Conservation (phyloP, 2,888 invertebrate species). For the Macroteleia sp. region DNA sequence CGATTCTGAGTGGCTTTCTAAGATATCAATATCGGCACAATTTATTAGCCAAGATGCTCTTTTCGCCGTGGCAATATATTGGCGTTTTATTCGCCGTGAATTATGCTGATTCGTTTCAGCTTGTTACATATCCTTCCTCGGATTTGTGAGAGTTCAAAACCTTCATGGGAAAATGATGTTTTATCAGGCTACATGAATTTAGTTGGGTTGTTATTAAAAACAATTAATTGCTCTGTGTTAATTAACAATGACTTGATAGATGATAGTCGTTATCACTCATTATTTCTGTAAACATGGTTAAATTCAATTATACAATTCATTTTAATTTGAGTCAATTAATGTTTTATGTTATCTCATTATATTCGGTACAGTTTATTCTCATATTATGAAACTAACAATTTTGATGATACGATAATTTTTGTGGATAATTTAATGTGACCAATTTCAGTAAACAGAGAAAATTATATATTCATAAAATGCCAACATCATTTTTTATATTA, state of each 20-base stretch:
- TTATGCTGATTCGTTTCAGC: constrained; percentile 62
- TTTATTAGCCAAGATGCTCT: constrained; percentile 59
- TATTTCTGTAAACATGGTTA: constrained; percentile 14
- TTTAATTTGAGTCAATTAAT: neutral
- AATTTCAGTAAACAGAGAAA: no score
- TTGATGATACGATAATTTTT: no score
- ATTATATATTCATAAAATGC: no score
- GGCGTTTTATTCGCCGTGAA: constrained; percentile 56
- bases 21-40: constrained; percentile 65
- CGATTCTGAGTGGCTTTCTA: constrained; percentile 50
- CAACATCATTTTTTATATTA: no score
- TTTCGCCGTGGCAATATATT: constrained; percentile 52
- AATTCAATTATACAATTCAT: constrained; percentile 11
- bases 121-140: constrained; percentile 48
- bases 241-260: constrained; percentile 22
- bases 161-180: constrained; percentile 36
- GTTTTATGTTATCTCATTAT: neutral
- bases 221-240: constrained; percentile 35
- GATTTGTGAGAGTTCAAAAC: constrained; percentile 27
- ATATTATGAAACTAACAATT: no score
- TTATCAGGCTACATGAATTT: constrained; percentile 3
- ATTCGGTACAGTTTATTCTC: no score
- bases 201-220: constrained; percentile 11
- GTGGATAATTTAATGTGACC: no score
- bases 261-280: constrained; percentile 10